Evolutionary conservation across 1,140 invertebrate genomes (phyloP).

Genomic region (Drosophila nannoptera): DNA sequence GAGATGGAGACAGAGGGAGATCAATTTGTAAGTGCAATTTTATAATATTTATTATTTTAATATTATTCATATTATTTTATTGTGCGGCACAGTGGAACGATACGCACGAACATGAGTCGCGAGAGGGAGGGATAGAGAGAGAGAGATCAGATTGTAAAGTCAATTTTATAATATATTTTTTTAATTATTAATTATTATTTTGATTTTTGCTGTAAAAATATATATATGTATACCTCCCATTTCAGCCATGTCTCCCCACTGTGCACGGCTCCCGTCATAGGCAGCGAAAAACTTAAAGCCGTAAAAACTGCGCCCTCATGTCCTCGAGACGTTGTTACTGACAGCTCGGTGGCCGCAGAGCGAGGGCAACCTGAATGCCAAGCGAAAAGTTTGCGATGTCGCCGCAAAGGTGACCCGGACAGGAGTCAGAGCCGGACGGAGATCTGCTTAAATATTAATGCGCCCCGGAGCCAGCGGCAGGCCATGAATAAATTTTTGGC

Average conservation of each 20-base stretch:
- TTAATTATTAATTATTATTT: not conserved
- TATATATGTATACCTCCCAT: no score
- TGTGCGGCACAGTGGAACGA: no score
- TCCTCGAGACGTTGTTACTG: constrained; percentile 71
- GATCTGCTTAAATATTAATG: constrained; percentile 75
- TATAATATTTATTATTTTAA: no score
- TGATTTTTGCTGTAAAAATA: no score
- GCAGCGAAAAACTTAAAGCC: constrained; percentile 59
- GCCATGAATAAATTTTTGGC: constrained; percentile 77
- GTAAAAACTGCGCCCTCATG: constrained; percentile 69
- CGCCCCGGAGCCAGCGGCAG: constrained; percentile 56
- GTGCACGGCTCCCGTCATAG: constrained; percentile 20
- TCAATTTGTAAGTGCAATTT: no score
- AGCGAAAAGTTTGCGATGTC: constrained; percentile 48
- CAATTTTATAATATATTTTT: not conserved
- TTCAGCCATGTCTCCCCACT: no score
- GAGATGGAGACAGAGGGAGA: not conserved
- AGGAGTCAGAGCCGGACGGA: constrained; percentile 48
- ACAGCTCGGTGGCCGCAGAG: constrained; percentile 48
- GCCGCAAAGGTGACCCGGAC: constrained; percentile 52
- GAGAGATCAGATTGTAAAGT: no score
- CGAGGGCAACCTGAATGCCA: not conserved
- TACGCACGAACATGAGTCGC: no score
- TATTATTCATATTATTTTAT: not conserved
- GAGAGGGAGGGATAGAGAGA: no score